phyloP scores from a whole-genome alignment of 2,113 vertebrate genomes.

The Pachypanchax playfairii region DNA sequence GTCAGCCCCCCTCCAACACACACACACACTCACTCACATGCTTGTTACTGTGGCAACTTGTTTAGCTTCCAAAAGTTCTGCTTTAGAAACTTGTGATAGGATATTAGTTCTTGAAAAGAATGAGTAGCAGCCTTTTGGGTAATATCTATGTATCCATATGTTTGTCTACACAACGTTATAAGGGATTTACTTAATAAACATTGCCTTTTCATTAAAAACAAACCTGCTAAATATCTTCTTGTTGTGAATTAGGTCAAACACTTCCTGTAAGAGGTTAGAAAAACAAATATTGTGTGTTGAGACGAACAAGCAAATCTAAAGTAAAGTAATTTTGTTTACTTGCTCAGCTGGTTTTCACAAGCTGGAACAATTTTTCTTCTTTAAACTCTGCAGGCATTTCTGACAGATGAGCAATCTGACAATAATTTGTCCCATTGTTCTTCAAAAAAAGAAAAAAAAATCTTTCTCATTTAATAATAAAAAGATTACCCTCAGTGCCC shows the following conservation, averaged over 20 bases:
- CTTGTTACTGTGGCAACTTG: slow-evolving; percentile 77
- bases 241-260: slow-evolving; percentile 9
- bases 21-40: slow-evolving; percentile 56
- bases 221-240: slow-evolving; percentile 6
- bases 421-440: slow-evolving; percentile 49
- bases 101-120: slow-evolving; percentile 38
- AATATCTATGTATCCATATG: slow-evolving; percentile 45
- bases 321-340: slow-evolving; percentile 76
- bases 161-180: neutral
- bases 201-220: slow-evolving; percentile 12
- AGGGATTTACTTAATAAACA: slow-evolving; percentile 32
- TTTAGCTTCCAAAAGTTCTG: slow-evolving; percentile 62
- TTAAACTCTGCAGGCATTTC: slow-evolving; percentile 75
- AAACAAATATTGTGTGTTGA: slow-evolving; percentile 37
- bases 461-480: slow-evolving; percentile 37
- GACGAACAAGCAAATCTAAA: slow-evolving; percentile 49
- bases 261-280: slow-evolving; percentile 14
- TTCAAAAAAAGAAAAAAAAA: slow-evolving; percentile 15
- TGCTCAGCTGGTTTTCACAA: slow-evolving; percentile 78
- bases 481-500: slow-evolving; percentile 25
- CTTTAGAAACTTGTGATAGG: slow-evolving; percentile 36
- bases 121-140: slow-evolving; percentile 40
- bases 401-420: slow-evolving; percentile 71
- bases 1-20: slow-evolving; percentile 45
- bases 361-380: slow-evolving; percentile 62